Evolutionary conservation across 2,888 invertebrate species (phyloP), one percentile per base, ranked within the genome.

Genomic region (Cepaea hortensis): DNA sequence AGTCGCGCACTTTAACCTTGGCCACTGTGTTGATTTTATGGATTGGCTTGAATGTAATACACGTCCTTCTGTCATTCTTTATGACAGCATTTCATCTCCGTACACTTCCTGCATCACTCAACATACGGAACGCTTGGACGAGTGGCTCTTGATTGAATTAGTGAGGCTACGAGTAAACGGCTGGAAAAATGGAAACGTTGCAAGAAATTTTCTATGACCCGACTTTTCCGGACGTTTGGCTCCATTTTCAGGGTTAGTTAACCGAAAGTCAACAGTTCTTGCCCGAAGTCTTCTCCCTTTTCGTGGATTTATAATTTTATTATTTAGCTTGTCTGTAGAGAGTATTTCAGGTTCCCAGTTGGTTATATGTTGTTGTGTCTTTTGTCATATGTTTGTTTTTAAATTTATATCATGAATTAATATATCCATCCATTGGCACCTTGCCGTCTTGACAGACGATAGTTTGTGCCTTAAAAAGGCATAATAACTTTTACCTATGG

Each of bases 61-160:
- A 70, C 46, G 81, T 48, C 18, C 70, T 68, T 81, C 70, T 55
- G 50, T 81, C 81, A 81, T 50, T 70, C 81, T 4, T 18, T 50
- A 81, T 70, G 81, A 48, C 81, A 55, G 72, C 70, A 72, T 18
- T 70, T 62, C 50, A 81, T 70, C 70, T 68, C 48, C 50, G 11
- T 50, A 81, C 72, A 70, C 20, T 46, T 81, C n/a, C 81, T 61
- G 72, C 55, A 18, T 72, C 81, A 50, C 50, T 81, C 46, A 81
- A 70, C 81, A 81, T 81, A 81, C 18, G 70, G 72, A 50, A 5
- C 48, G 50, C n/a, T 50, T n/a, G 81, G 50, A 46, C 72, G 48
- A 50, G 50, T 23, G 4, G 50, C 72, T 50, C 13, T 80, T 35
- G 65, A 80, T 81, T 70, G 81, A 81, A 81, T 81, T 81, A 81